phyloP scores from a whole-genome alignment of 2,888 invertebrate species.

The Artemia sinica region DNA sequence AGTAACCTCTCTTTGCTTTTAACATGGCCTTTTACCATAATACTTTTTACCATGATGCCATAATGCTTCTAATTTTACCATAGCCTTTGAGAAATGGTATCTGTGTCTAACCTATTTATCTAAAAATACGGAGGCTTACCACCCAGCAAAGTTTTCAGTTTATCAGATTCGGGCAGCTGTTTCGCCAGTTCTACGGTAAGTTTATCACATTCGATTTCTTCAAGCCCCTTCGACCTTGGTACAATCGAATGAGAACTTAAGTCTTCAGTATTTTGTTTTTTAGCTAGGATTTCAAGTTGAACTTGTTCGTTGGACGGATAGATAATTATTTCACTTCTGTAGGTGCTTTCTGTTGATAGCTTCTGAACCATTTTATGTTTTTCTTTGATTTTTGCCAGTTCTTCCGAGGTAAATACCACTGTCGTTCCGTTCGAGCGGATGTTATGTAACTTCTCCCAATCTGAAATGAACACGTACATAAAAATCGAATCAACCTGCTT shows the following conservation, averaged over 20 bases:
- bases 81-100: too few species aligned
- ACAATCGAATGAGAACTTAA: conserved; percentile 20
- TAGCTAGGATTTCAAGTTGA: conserved; percentile 14
- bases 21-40: too few species aligned
- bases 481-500: too few species aligned
- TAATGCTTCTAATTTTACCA: too few species aligned
- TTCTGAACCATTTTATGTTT: conserved; percentile 20
- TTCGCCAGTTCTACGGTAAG: conserved; percentile 37
- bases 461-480: conserved; percentile 24
- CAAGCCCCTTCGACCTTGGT: conserved; percentile 43
- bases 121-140: conserved; percentile 14
- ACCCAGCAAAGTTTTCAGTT: conserved; percentile 46
- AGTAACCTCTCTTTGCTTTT: too few species aligned
- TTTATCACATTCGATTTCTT: conserved; percentile 61
- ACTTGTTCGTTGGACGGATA: conserved; percentile 14
- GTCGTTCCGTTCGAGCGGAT: conserved; percentile 30
- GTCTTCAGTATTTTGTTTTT: conserved; percentile 33
- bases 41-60: too few species aligned
- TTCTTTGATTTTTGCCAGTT: conserved; percentile 25
- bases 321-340: conserved; percentile 16
- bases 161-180: conserved; percentile 37
- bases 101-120: too few species aligned
- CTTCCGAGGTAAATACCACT: conserved; percentile 31
- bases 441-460: conserved; percentile 30
- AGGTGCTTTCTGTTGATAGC: conserved; percentile 24